Base-by-base conservation (phyloP, 1,140 invertebrate genomes). In the Chrysomallon squamiferum region DNA sequence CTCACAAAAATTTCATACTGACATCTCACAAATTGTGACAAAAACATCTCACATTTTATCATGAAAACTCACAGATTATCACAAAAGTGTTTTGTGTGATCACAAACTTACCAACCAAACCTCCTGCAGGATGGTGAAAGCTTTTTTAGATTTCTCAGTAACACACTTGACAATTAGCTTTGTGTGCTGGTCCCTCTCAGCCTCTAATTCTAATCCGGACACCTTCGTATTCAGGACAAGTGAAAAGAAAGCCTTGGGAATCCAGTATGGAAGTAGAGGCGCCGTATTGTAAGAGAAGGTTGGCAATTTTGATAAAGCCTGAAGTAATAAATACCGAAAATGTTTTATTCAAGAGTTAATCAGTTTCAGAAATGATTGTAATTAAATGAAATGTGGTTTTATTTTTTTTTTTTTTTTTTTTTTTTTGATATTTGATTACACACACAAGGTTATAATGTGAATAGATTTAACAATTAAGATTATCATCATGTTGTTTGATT, bases 221-320 rank as follows among this genome's bases (percentile, higher is more conserved):
- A 7, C 81, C 81, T 52, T 77, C 76, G 64, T 65, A 83, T 58
- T 78, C 73, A 0, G 71, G 62, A 20, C 71, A 75, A 6, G 69
- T 71, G 47, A 80, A 74, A 57, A 83, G 65, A 29, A 58, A 32
- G 6, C 79, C 79, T 2, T 67, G 29, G 0, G 30, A 18, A 47
- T 80, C 72, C 45, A 83, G 63, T 5, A 83, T 29, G 0, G 79
- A 69, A 60, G 78, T 78, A 3, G 81, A 78, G 4, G 81, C 78
- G 13, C 78, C 81, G 45, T 71, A 56, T 15, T 73, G 47, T 7
- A 83, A 68, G 41, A 81, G 62, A 0, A 73, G 59, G 18, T 69
- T 66, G 0, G 80, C 78, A n/a, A 80, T 72, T 18, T 68, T 66
- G 38, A 75, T 67, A 59, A 65, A 81, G 35, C 81, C 81, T 83